phyloP scores from a whole-genome alignment of 2,113 vertebrate genomes.

The Collichthys lucidus region DNA sequence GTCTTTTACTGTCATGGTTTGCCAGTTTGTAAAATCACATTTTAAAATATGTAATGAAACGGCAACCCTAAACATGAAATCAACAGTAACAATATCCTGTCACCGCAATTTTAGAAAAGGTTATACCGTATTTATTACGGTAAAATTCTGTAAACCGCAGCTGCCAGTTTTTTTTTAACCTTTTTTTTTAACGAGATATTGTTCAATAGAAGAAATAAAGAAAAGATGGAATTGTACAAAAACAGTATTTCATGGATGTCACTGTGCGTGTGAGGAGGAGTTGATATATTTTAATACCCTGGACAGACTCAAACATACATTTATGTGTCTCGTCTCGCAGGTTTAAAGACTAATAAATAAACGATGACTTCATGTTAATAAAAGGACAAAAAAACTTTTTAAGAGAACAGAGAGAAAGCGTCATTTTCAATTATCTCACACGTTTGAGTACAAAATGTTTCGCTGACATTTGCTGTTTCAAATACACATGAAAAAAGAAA shows the following conservation, averaged over 20 bases:
- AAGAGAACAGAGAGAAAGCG: conserved; percentile 48
- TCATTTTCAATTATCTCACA: conserved; percentile 45
- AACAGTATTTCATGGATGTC: conserved; percentile 10
- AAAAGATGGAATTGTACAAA: not conserved
- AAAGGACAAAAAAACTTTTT: not conserved
- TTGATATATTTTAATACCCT: not conserved
- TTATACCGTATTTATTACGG: too few species aligned
- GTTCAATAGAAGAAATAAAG: not conserved
- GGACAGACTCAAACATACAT: not conserved
- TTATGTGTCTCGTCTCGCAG: not conserved
- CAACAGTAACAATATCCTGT: too few species aligned
- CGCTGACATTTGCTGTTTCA: conserved; percentile 65
- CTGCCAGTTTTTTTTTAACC: too few species aligned
- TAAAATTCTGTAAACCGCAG: too few species aligned
- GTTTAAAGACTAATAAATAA: not conserved
- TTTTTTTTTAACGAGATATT: not conserved
- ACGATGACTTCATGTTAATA: not conserved
- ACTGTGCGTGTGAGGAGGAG: not conserved
- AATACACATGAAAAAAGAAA: conserved; percentile 56
- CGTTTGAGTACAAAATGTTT: conserved; percentile 69
- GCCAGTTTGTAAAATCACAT: too few species aligned
- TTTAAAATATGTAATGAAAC: too few species aligned
- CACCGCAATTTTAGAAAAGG: too few species aligned
- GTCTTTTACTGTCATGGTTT: too few species aligned
- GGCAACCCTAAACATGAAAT: too few species aligned